Conservation (phyloP, 2,113 vertebrate species). For the Ophthalmolycus amberensis region DNA sequence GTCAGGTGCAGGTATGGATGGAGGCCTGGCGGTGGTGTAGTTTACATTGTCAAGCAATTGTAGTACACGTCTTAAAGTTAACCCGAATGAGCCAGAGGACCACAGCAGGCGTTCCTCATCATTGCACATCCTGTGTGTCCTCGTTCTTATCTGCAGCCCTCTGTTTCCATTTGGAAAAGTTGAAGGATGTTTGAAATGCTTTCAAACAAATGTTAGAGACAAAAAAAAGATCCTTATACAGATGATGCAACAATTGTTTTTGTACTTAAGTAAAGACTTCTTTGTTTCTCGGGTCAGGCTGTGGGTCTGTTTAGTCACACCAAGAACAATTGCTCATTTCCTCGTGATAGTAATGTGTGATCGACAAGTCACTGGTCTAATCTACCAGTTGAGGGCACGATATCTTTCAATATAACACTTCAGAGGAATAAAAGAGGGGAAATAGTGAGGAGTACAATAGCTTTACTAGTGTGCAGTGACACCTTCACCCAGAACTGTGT, state of each 20-base stretch:
- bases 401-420: not conserved
- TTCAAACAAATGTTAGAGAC: not conserved
- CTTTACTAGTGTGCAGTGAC: not conserved
- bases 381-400: not conserved
- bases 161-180: constrained; percentile 5
- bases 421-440: not conserved
- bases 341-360: not conserved
- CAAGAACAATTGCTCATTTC: not conserved
- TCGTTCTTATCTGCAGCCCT: not conserved
- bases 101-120: constrained; percentile 44
- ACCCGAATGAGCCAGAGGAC: constrained; percentile 34
- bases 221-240: not conserved
- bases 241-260: not conserved
- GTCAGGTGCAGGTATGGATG: not conserved
- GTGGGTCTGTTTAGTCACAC: not conserved
- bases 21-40: not conserved
- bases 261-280: not conserved
- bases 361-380: not conserved
- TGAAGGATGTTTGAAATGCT: not conserved
- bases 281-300: not conserved
- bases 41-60: constrained; percentile 44
- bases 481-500: not conserved
- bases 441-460: not conserved
- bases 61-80: constrained; percentile 28
- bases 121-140: constrained; percentile 2